These are phyloP conservation scores for Hoplostethus mediterraneus DNA, from an alignment of 2,797 vertebrate genomes.

Conservation along the genomic window DNA sequence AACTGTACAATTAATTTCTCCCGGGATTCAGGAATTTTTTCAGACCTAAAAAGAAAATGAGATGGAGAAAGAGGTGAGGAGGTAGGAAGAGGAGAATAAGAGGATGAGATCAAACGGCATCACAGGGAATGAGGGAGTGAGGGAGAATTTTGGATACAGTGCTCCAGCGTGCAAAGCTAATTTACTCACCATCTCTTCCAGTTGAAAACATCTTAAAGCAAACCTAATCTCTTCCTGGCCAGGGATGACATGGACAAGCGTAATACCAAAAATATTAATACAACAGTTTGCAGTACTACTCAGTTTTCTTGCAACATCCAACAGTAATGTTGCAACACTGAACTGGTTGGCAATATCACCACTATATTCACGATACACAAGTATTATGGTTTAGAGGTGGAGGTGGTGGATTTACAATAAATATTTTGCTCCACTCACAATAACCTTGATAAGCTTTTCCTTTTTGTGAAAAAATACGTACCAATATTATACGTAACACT, in stretches of 20 bases:
- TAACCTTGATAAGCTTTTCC: neutral
- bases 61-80: constrained; percentile 43
- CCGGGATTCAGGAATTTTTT: neutral
- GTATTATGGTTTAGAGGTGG: no score
- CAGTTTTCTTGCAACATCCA: constrained; percentile 31
- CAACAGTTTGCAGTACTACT: constrained; percentile 61
- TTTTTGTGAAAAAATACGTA: neutral
- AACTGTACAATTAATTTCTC: constrained; percentile 19
- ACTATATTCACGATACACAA: neutral
- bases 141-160: constrained; percentile 57
- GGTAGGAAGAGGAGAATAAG: constrained; percentile 44
- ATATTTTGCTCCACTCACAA: neutral
- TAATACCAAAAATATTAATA: constrained; percentile 63
- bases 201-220: constrained; percentile 32
- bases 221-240: constrained; percentile 41
- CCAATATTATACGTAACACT: neutral
- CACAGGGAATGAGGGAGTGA: constrained; percentile 66
- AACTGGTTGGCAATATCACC: neutral
- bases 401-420: no score
- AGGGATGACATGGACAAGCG: constrained; percentile 49
- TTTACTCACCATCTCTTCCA: constrained; percentile 45
- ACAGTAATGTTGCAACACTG: constrained; percentile 27
- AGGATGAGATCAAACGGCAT: constrained; percentile 64
- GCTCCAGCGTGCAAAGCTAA: constrained; percentile 48
- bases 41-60: constrained; percentile 35